Evolutionary conservation across 1,140 invertebrate species (phyloP).

Genomic region (Drosophila setifemur): DNA sequence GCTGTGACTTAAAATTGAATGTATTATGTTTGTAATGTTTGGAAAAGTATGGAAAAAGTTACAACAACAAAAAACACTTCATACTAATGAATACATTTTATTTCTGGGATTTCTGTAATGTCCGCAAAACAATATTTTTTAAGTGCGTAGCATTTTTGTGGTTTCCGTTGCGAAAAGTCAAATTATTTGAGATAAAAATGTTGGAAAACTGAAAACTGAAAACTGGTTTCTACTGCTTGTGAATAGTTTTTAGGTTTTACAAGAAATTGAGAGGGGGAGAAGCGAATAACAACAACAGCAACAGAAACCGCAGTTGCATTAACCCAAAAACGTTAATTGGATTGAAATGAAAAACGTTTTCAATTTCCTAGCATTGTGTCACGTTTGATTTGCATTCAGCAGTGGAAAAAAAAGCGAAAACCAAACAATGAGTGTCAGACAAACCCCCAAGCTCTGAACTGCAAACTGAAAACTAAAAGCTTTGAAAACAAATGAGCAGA

Average conservation of each 20-base stretch:
- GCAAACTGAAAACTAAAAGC: background rate
- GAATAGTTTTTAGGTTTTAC: background rate
- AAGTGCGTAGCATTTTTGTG: slow-evolving; percentile 33
- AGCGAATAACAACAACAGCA: no score
- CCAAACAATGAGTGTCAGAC: slow-evolving; percentile 2
- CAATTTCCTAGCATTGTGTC: slow-evolving; percentile 78
- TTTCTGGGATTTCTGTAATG: no score
- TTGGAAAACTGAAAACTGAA: no score
- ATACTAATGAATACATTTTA: no score
- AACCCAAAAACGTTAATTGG: slow-evolving; percentile 82
- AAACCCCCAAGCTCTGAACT: background rate
- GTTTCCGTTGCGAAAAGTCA: slow-evolving; percentile 40
- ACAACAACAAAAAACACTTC: no score
- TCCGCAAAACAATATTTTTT: no score
- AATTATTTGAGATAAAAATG: slow-evolving; percentile 5
- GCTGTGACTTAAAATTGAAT: no score
- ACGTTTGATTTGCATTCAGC: slow-evolving; percentile 66
- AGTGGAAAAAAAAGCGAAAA: slow-evolving; percentile 4
- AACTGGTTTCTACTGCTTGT: slow-evolving; percentile 30
- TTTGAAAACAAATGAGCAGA: background rate
- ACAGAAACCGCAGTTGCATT: slow-evolving; percentile 50
- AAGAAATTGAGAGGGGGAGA: no score
- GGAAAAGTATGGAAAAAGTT: no score
- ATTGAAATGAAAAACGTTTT: slow-evolving; percentile 77
- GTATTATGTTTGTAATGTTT: no score